Percentiles rank a stretch among this genome's conserved stretches.
Conservation (phyloP, 2,888 invertebrate species). For the Melitaea athalia region DNA sequence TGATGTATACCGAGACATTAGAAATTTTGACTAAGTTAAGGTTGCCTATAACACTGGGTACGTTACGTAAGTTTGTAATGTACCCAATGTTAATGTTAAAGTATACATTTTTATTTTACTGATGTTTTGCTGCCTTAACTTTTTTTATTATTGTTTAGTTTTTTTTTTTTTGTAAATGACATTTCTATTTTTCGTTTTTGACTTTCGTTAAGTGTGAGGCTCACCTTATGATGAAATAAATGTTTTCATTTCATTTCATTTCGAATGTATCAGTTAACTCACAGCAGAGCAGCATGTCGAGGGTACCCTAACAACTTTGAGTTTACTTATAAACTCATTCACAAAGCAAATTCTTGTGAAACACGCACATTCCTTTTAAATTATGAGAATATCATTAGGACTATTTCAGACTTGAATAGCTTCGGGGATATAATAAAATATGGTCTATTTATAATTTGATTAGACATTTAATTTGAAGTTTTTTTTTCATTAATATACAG, state of each 20-base stretch:
- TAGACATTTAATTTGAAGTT: background rate
- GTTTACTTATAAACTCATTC: constrained; percentile 35
- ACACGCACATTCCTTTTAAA: constrained; percentile 34
- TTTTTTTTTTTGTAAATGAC: no score
- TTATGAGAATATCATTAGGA: constrained; percentile 24
- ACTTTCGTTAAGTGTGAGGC: no score
- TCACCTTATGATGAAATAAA: no score
- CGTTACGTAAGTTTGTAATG: no score
- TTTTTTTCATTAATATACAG: background rate
- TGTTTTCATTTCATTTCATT: constrained; percentile 16
- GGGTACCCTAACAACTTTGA: constrained; percentile 25
- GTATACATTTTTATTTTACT: no score
- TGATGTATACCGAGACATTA: no score
- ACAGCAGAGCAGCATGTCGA: constrained; percentile 24
- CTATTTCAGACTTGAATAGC: constrained; percentile 21
- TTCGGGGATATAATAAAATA: constrained; percentile 5
- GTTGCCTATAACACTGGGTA: no score
- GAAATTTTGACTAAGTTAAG: no score
- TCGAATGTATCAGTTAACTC: constrained; percentile 22
- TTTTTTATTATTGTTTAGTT: no score
- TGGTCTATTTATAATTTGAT: background rate
- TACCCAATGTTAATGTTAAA: no score
- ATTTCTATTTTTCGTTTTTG: no score
- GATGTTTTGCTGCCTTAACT: no score
- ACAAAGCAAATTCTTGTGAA: constrained; percentile 36